A percentile compares a stretch with the other conserved stretches of the same genome.
Conservation (phyloP, 2,888 invertebrate species). For the Morpho helenor region DNA sequence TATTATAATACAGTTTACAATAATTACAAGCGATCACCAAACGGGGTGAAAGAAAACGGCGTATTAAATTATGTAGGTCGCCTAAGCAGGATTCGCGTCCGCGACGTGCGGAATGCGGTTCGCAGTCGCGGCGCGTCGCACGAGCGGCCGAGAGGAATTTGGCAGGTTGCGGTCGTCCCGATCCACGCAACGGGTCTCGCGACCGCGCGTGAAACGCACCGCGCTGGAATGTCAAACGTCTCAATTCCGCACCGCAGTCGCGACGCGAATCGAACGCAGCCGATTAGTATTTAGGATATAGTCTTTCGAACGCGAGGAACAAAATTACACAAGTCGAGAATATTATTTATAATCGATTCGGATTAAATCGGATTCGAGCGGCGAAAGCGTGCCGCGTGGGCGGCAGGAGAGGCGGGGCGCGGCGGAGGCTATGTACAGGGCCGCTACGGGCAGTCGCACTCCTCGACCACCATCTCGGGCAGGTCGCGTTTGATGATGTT, state of each 20-base stretch:
- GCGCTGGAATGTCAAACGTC: constrained; percentile 21
- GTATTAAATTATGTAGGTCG: constrained; percentile 71
- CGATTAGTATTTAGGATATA: constrained; percentile 71
- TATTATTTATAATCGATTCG: constrained; percentile 76
- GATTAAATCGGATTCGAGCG: constrained; percentile 72
- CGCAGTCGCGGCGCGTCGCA: constrained; percentile 92
- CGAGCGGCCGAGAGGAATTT: constrained; percentile 66
- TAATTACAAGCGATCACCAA: constrained; percentile 80
- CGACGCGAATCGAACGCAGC: constrained; percentile 33
- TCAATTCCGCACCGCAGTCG: constrained; percentile 36
- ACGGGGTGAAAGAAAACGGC: constrained; percentile 79
- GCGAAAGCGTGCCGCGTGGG: constrained; percentile 60
- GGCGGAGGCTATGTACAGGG: constrained; percentile 55
- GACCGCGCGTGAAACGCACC: constrained; percentile 20
- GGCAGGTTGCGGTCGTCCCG: constrained; percentile 81
- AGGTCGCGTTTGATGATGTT: constrained; percentile 95
- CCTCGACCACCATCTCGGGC: constrained; percentile 97
- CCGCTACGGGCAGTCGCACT: constrained; percentile 94
- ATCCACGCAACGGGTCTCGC: constrained; percentile 17
- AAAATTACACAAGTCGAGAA: constrained; percentile 78
- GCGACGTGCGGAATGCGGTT: constrained; percentile 77
- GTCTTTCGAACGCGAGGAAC: constrained; percentile 79
- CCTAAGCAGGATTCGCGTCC: constrained; percentile 41
- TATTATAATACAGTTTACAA: constrained; percentile 80
- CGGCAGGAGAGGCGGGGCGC: constrained; percentile 34